Conservation (phyloP, 2,888 invertebrate genomes). For the Drosophila colorata region DNA sequence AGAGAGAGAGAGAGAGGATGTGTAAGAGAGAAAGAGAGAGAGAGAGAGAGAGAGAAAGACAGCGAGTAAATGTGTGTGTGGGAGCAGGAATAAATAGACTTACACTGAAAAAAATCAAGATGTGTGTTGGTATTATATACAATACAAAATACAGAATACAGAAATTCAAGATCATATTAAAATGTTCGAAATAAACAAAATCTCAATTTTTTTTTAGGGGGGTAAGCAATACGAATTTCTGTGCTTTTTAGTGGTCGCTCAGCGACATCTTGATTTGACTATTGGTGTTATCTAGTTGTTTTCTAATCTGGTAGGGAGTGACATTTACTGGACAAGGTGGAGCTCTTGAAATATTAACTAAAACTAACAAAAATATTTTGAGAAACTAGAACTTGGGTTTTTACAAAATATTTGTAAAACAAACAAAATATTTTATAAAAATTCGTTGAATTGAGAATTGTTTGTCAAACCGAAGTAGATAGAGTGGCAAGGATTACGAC, state of each 20-base stretch:
- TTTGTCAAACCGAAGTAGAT: too few relatives aligned
- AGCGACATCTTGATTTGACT: conserved; percentile 11
- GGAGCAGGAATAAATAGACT: conserved; percentile 10
- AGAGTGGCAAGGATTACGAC: too few relatives aligned
- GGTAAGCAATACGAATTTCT: conserved; percentile 6
- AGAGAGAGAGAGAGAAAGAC: neutral
- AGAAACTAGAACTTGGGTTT: too few relatives aligned
- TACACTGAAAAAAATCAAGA: conserved; percentile 49
- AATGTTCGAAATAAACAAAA: conserved; percentile 30
- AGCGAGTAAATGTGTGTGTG: conserved; percentile 1
- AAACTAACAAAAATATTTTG: too few relatives aligned
- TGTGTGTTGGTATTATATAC: conserved; percentile 41
- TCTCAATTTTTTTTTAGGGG: conserved; percentile 8
- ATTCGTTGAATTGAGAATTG: too few relatives aligned
- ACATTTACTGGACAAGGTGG: too few relatives aligned
- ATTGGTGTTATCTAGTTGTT: too few relatives aligned
- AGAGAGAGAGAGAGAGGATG: conserved; percentile 6
- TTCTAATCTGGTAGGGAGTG: too few relatives aligned
- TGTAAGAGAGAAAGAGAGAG: conserved; percentile 12
- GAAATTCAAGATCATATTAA: conserved; percentile 15
- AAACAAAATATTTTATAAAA: too few relatives aligned
- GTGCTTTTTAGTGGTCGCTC: conserved; percentile 19
- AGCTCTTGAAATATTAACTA: too few relatives aligned
- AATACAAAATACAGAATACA: conserved; percentile 45
- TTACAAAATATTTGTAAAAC: too few relatives aligned